Evolutionary conservation across 2,113 vertebrate species (phyloP).

Genomic region (Callipepla californica): DNA sequence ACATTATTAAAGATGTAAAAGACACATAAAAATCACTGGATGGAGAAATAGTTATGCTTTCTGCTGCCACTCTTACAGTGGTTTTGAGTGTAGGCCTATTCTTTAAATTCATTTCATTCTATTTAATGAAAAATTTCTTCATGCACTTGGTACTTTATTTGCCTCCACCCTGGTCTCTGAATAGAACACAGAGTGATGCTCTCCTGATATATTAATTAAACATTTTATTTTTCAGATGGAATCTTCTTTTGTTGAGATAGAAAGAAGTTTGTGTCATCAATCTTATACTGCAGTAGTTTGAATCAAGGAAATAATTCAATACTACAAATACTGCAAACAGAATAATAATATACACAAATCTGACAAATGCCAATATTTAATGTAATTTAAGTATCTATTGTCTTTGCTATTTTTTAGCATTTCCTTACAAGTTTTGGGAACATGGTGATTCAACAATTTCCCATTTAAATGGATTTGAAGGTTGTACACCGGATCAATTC

Average conservation of each 20-base stretch:
- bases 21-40: not conserved
- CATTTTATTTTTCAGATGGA: not conserved
- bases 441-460: not conserved
- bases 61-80: not conserved
- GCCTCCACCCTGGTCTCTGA: not conserved
- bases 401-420: not conserved
- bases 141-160: not conserved
- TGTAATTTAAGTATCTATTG: not conserved
- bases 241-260: not conserved
- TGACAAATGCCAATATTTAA: not conserved
- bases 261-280: not conserved
- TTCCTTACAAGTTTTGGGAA: not conserved
- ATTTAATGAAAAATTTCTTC: not conserved
- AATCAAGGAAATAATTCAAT: not conserved
- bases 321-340: not conserved
- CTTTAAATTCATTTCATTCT: not conserved
- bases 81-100: not conserved
- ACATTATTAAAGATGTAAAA: not conserved
- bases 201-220: not conserved
- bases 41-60: not conserved
- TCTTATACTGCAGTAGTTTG: not conserved
- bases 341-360: not conserved
- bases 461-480: not conserved
- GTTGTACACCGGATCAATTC: not conserved
- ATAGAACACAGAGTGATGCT: not conserved